Evolutionary conservation across 2,797 vertebrate genomes (phyloP), one percentile per base, ranked within the genome.

Genomic region (Syngnathus acus): DNA sequence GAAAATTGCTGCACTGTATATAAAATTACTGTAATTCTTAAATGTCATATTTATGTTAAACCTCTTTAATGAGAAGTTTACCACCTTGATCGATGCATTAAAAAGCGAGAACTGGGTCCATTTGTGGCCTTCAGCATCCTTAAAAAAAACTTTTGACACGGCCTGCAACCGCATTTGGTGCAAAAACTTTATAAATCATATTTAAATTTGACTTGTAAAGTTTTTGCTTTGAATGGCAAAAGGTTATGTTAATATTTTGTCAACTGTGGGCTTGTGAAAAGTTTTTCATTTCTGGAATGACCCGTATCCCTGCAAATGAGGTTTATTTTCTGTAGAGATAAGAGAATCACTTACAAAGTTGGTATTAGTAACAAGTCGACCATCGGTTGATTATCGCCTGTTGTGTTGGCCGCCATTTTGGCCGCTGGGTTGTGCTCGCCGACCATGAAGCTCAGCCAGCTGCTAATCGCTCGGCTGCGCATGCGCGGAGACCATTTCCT

Each of bases 401-500:
- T 85, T 80, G 83, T 68, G 84, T 79, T 32, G 82, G 70, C 87
- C 87, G 82, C 89, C 65, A 26, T 54, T 54, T 54, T 80, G 83
- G 71, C 88, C 89, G 82, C 89, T 66, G 65, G 85, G 87, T n/a
- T 45, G 87, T 21, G 88, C 89, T 86, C 78, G 32, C 65, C 73
- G 37, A 66, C 77, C 70, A 55, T 62, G 67, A 45, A 19, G 60
- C 59, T 62, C 2, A 37, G 39, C 67, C 66, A 5, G 13, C 21
- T 16, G 16, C 43, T 38, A 0, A 0, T 6, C 54, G 26, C 16
- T 11, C 9, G 21, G 61, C 1, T 53, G 87, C 89, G 89, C 90
- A 87, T 86, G 90, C 89, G 89, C 63, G 82, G 89, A 87, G 84
- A 82, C 88, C 89, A 90, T 91, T 91, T 91, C 89, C 85, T 87